These are phyloP conservation scores for Sturnira hondurensis DNA, from an alignment of 2,113 vertebrate species.

Conservation along the genomic window DNA sequence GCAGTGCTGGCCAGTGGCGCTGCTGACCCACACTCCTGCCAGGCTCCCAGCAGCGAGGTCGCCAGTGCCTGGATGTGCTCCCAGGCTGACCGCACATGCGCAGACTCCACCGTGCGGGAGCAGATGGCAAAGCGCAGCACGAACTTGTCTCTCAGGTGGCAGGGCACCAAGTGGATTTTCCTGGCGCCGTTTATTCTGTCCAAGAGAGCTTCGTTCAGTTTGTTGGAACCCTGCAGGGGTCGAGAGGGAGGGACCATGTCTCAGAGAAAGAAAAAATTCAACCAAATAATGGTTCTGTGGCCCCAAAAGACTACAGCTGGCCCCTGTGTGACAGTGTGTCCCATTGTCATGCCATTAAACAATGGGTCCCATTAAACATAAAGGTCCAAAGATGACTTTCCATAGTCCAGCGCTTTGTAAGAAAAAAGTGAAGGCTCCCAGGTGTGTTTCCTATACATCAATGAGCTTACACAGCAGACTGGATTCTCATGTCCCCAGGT, in stretches of 20 bases:
- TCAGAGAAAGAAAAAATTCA: not conserved
- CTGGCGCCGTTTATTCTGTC: slow-evolving; percentile 86
- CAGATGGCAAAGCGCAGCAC: slow-evolving; percentile 93
- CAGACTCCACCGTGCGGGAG: slow-evolving; percentile 83
- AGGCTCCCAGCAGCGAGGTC: slow-evolving; percentile 79
- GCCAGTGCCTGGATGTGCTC: slow-evolving; percentile 87
- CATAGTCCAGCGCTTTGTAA: not conserved
- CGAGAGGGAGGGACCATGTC: not conserved
- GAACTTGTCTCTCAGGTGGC: slow-evolving; percentile 86
- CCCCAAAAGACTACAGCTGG: not conserved
- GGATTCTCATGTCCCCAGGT: not conserved
- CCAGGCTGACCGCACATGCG: slow-evolving; percentile 90
- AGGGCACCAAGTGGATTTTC: slow-evolving; percentile 94
- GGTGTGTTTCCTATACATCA: not conserved
- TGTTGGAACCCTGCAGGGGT: slow-evolving; percentile 86
- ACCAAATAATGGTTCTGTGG: fast-evolving
- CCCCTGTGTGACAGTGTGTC: not conserved
- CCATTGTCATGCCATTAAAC: no score
- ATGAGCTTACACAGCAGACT: no score
- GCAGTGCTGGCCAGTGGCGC: not conserved
- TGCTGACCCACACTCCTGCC: slow-evolving; percentile 26
- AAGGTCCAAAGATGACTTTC: not conserved
- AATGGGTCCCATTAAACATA: not conserved
- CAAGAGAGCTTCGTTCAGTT: slow-evolving; percentile 89
- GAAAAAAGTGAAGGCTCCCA: not conserved